Evolutionary conservation across 2,113 vertebrate species (phyloP).

Genomic region (Sebastes schlegelii): DNA sequence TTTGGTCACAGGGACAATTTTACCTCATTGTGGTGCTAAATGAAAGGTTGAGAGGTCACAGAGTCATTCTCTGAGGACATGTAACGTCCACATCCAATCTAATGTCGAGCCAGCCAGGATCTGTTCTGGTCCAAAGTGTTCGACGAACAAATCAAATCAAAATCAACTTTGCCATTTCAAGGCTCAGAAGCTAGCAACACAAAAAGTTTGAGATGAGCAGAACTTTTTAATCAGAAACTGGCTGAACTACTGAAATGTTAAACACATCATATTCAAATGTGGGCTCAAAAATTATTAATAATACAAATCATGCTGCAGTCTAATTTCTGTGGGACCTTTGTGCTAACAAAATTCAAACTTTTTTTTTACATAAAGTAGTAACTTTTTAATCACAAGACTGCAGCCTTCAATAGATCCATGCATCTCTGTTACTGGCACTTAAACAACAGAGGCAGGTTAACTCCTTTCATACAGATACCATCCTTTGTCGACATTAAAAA

Average conservation of each 20-base stretch:
- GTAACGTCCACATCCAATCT: conserved; percentile 2
- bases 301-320: conserved; percentile 36
- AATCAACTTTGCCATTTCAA: neutral
- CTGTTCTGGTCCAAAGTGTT: neutral
- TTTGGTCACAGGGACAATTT: neutral
- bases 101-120: neutral
- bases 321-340: neutral
- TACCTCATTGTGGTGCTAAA: neutral
- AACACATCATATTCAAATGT: conserved; percentile 48
- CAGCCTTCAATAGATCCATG: neutral
- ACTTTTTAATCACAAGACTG: conserved; percentile 18
- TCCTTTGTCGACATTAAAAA: conserved; percentile 24
- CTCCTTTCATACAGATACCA: conserved; percentile 15
- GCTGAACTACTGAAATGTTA: conserved; percentile 51
- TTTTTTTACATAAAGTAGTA: neutral
- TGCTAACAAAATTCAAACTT: conserved; percentile 2
- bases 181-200: neutral
- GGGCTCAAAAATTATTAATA: conserved; percentile 35
- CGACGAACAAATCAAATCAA: neutral
- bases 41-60: neutral
- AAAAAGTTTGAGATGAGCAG: neutral
- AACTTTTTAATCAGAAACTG: conserved; percentile 34
- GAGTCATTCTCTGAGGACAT: neutral
- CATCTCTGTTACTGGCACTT: neutral
- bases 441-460: conserved; percentile 8